Base-by-base conservation (phyloP, 2,888 invertebrate species). In the Neoitamus cyanurus region DNA sequence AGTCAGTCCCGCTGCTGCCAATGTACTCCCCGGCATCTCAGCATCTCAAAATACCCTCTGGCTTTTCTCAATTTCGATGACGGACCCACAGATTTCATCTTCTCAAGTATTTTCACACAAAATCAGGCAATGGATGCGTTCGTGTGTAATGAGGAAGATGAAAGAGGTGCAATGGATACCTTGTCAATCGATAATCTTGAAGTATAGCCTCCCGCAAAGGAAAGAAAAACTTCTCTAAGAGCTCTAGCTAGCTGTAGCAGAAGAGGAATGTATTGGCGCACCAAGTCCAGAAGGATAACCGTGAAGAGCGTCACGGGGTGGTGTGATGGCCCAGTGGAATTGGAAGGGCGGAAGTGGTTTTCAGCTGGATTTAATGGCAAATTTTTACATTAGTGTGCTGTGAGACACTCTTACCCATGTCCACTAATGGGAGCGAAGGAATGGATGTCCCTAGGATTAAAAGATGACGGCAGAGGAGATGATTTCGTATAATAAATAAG, bases 401-500 rank as follows among this genome's bases (percentile, higher is more conserved):
- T 9, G 20, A 77, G 25, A 77, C 36, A 15, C 7, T 73, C 20
- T 30, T 37, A 25, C 4, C n/a, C 58, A 15, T 15, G 15, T 15
- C 13, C 13, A 69, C 9, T 13, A 20, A 20, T 31, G 13, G 31
- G n/a, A 73, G n/a, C 20, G 9, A 70, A 36, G 73, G 31, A 73
- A 36, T n/a, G 20, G n/a, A 72, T 36, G n/a, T 73, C 73, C 31
- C 36, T n/a, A 11, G 68, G 58, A 80, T 34, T 80, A 80, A 80
- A 68, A 68, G 80, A 80, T 34, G 80, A 58, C 68, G 3, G 75
- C 15, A 80, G 34, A 4, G 80, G 80, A 80, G 58, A 80, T 80
- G 58, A 78, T 78, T 58, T 80, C 34, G 80, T 80, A n/a, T n/a
- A n/a, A n/a, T n/a, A 80, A 80, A 80, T 80, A 80, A 80, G 80